A percentile compares a stretch with the other conserved stretches of the same genome.
Evolutionary conservation across 2,113 vertebrate species (phyloP).

Genomic region (Gulo gulo): DNA sequence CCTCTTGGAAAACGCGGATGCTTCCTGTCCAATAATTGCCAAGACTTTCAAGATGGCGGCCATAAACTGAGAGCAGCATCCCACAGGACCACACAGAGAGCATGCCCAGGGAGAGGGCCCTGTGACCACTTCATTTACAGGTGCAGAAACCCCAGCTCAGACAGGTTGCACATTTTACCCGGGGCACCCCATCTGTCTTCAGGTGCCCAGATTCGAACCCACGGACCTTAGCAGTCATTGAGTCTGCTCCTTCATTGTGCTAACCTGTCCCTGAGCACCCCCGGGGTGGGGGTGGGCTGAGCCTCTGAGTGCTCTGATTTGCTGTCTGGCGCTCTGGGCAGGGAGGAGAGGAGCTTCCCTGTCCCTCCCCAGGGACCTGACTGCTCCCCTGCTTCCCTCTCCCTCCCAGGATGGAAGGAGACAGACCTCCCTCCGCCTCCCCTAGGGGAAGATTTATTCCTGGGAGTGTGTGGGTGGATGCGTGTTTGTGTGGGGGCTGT

Average conservation of each 20-base stretch:
- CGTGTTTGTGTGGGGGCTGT: background rate
- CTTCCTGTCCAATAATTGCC: background rate
- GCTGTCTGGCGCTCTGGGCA: too few relatives aligned
- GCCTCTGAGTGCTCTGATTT: background rate
- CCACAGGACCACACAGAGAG: accelerated
- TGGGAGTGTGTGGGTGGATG: conserved; percentile 53
- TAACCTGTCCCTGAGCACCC: background rate
- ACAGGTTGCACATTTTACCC: background rate
- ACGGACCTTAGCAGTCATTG: accelerated
- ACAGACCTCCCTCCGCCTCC: background rate
- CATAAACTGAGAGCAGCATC: too few relatives aligned
- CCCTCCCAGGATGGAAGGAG: background rate
- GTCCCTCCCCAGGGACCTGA: background rate
- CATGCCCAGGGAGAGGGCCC: background rate
- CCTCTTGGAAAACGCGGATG: background rate
- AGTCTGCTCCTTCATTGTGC: too few relatives aligned
- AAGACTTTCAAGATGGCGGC: background rate
- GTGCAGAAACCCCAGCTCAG: background rate
- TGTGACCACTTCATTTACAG: background rate
- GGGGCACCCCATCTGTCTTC: background rate
- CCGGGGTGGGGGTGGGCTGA: background rate
- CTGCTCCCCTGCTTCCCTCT: background rate
- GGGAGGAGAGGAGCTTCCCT: background rate
- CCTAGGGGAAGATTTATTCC: conserved; percentile 37
- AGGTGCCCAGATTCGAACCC: accelerated